These are phyloP conservation scores for Rotaria macrura DNA, from an alignment of 2,888 invertebrate genomes.

Conservation along the genomic window DNA sequence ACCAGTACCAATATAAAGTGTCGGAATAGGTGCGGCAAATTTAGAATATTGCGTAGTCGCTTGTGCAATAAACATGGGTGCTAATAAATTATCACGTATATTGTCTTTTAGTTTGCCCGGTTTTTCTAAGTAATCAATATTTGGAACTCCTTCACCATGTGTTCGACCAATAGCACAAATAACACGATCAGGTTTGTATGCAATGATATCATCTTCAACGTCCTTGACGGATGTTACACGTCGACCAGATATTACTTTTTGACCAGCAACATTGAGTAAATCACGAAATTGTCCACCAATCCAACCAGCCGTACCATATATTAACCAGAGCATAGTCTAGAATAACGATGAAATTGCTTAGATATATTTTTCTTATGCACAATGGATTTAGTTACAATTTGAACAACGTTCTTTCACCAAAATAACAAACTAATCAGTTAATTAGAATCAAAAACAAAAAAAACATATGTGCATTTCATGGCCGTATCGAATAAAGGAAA, in stretches of 20 bases:
- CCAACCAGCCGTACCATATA: conserved; percentile 8
- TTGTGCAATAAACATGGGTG: conserved; percentile 16
- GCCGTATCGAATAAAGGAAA: too few relatives aligned
- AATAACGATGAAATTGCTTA: not conserved
- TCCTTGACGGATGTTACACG: not conserved
- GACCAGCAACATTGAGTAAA: not conserved
- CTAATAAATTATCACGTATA: conserved; percentile 9
- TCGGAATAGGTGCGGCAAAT: not conserved
- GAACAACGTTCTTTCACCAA: too few relatives aligned
- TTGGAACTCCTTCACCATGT: conserved; percentile 6
- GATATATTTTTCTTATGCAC: too few relatives aligned
- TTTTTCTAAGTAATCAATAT: conserved; percentile 21
- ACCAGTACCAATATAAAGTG: not conserved
- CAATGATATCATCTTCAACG: not conserved
- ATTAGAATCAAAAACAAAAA: not conserved
- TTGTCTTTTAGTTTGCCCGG: not conserved
- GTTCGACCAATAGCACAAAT: not conserved
- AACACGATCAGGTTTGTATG: conserved; percentile 13
- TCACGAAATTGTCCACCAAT: not conserved
- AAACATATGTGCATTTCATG: too few relatives aligned
- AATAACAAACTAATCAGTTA: too few relatives aligned
- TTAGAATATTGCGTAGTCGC: not conserved
- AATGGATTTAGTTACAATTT: too few relatives aligned
- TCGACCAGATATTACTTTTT: conserved; percentile 10
- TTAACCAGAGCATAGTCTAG: not conserved